A percentile compares a stretch with the other conserved stretches of the same genome.
These are phyloP conservation scores for Meriones psammophilus DNA, from an alignment of 2,797 vertebrate species.

Conservation along the genomic window DNA sequence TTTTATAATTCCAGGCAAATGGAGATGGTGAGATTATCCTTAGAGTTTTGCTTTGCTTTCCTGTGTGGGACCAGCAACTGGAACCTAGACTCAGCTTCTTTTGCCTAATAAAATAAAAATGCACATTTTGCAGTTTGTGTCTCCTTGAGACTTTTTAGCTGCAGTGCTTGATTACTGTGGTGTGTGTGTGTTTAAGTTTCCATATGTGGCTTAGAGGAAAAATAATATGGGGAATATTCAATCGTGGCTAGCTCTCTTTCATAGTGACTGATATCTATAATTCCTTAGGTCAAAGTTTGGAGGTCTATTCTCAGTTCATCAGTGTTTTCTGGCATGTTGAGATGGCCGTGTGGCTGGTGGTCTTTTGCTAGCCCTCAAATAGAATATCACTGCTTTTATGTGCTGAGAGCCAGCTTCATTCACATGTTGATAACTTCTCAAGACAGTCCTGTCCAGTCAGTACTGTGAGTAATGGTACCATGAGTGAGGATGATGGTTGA, in stretches of 20 bases:
- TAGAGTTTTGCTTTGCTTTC: neutral
- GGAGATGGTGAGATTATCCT: conserved; percentile 15
- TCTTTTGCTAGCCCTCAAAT: neutral
- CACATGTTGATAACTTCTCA: conserved; percentile 58
- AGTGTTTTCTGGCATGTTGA: conserved; percentile 16
- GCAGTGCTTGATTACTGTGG: neutral
- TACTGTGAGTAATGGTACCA: conserved; percentile 8
- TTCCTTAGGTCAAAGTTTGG: neutral
- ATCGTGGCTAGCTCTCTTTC: conserved; percentile 29
- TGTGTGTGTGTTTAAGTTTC: neutral
- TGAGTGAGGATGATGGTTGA: neutral
- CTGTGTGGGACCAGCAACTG: conserved; percentile 13
- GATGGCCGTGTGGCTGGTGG: conserved; percentile 2
- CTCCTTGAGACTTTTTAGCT: conserved; percentile 8
- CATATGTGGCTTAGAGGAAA: conserved; percentile 6
- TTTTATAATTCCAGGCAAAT: conserved; percentile 61
- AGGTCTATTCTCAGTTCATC: neutral
- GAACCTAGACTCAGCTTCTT: conserved; percentile 37
- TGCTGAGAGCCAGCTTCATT: conserved; percentile 43
- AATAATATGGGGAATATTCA: neutral
- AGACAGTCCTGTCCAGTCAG: neutral
- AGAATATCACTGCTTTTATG: neutral
- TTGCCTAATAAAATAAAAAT: conserved; percentile 56
- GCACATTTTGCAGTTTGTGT: conserved; percentile 32
- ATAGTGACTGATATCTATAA: conserved; percentile 8